Percentiles rank a stretch among this genome's conserved stretches.
phyloP scores from a whole-genome alignment of 2,113 vertebrate species.

The Burhinus oedicnemus region DNA sequence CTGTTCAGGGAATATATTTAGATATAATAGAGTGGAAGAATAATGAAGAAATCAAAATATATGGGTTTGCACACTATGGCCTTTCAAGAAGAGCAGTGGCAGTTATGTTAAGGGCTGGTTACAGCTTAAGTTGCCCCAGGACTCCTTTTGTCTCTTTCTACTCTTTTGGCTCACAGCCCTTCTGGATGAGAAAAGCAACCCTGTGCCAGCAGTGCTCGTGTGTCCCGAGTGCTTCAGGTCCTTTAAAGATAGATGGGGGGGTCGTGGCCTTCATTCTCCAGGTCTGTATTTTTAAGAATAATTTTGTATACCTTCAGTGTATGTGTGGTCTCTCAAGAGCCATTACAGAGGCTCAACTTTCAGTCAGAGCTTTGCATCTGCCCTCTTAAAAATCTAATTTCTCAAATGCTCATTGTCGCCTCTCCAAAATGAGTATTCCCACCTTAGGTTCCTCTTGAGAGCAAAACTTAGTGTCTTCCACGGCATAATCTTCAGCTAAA shows the following conservation, averaged over 20 bases:
- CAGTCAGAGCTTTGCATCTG: background rate
- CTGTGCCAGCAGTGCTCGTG: fast-evolving
- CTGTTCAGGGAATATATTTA: background rate
- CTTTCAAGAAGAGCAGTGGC: background rate
- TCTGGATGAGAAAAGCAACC: background rate
- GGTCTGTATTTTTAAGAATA: background rate
- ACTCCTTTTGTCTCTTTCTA: background rate
- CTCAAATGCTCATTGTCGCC: background rate
- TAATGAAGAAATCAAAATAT: background rate
- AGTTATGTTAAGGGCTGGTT: background rate
- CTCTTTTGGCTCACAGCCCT: background rate
- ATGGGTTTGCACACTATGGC: background rate
- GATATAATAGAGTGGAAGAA: background rate
- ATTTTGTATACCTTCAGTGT: background rate
- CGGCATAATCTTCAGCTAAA: background rate
- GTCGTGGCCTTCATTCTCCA: fast-evolving
- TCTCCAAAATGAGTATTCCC: background rate
- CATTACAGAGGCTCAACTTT: background rate
- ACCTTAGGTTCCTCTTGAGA: background rate
- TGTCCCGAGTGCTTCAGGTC: background rate
- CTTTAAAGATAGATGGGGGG: background rate
- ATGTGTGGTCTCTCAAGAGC: background rate
- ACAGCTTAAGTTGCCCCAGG: background rate
- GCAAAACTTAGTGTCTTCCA: background rate
- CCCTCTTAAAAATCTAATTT: background rate